phyloP scores from a whole-genome alignment of 2,113 vertebrate genomes.

The Turdus rufiventris region DNA sequence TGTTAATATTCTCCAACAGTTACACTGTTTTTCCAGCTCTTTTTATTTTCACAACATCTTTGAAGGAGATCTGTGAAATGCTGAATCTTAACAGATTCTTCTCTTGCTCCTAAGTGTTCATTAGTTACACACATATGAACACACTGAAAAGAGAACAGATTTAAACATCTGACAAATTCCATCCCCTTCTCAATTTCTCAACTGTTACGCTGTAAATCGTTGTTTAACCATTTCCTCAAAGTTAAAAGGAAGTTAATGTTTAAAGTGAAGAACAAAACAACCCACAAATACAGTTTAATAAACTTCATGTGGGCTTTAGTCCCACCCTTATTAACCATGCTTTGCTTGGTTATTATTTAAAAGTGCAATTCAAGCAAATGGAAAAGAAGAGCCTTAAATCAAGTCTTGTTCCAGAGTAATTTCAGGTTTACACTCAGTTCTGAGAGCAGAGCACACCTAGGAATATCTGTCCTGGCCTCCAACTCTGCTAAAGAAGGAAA shows the following conservation, averaged over 20 bases:
- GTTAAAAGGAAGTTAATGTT: constrained; percentile 10
- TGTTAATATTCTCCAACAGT: background rate
- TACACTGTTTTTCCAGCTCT: constrained; percentile 12
- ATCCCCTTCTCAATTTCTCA: constrained; percentile 37
- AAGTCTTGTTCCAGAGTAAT: background rate
- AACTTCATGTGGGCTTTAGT: background rate
- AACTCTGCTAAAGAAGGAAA: background rate
- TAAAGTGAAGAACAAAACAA: constrained; percentile 15
- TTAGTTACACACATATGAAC: background rate
- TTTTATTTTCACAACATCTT: constrained; percentile 31
- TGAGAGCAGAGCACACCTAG: background rate
- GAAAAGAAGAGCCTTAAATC: background rate
- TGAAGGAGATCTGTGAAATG: constrained; percentile 18
- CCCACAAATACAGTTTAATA: background rate
- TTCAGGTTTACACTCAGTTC: background rate
- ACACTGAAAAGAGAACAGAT: background rate
- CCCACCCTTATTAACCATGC: background rate
- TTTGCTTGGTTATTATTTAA: background rate
- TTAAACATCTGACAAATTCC: constrained; percentile 56
- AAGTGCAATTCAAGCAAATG: background rate
- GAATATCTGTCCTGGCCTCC: background rate
- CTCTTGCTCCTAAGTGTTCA: background rate
- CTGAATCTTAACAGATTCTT: constrained; percentile 45
- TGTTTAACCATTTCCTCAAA: constrained; percentile 23
- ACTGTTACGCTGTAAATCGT: background rate